Percentiles rank a stretch among this genome's conserved stretches.
Conservation (phyloP, 2,113 vertebrate genomes). For the Entelurus aequoreus region DNA sequence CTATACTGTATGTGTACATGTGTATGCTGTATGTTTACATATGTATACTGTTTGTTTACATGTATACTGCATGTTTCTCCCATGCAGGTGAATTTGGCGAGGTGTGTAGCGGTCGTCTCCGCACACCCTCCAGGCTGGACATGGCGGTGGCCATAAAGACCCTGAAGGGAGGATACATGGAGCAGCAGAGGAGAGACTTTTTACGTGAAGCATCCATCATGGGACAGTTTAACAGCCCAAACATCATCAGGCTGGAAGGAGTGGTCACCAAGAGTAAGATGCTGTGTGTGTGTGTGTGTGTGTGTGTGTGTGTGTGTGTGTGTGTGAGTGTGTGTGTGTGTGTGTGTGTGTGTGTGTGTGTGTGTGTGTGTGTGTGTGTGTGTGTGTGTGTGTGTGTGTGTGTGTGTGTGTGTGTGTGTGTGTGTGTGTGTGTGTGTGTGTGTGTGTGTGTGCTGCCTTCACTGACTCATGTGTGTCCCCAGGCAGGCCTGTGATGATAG, state of each 20-base stretch:
- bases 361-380: no score
- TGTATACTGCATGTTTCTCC: no score
- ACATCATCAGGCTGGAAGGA: conserved; percentile 93
- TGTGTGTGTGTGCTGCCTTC: background rate
- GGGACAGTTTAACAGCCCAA: conserved; percentile 94
- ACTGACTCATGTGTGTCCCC: conserved; percentile 17
- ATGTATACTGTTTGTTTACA: background rate
- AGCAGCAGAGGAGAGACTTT: conserved; percentile 90
- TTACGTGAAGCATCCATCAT: conserved; percentile 94
- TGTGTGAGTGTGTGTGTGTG: background rate
- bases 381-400: no score
- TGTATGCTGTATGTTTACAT: no score
- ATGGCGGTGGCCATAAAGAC: conserved; percentile 96
- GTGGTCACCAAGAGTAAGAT: conserved; percentile 94
- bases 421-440: no score
- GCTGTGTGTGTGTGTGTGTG: background rate
- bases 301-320: background rate
- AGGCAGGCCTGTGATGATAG: conserved; percentile 95
- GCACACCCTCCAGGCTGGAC: conserved; percentile 86
- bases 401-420: no score
- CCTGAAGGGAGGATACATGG: conserved; percentile 88
- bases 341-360: no score
- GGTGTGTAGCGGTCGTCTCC: conserved; percentile 90
- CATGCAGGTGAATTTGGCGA: conserved; percentile 92
- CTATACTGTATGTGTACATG: no score